Base-by-base conservation (phyloP, 2,113 vertebrate genomes). In the Dasypus novemcinctus region DNA sequence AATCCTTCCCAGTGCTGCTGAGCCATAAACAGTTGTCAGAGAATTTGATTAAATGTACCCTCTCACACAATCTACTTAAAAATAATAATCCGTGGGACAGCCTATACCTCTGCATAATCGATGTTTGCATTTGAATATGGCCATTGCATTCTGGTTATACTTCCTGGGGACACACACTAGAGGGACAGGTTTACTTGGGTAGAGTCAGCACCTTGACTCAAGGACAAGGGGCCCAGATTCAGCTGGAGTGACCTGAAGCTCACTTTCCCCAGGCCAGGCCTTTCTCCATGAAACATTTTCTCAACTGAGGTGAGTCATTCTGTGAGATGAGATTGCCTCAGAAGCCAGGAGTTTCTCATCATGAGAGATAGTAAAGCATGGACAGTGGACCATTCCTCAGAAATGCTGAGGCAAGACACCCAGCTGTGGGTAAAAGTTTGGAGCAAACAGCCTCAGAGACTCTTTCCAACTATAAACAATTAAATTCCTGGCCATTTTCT, bases 11-110 rank as follows among this genome's bases (percentile, higher is more conserved):
- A 74, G 87, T 96, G 87, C 97, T 97, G 94, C 89, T 95, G 95
- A 98, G 96, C 91, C 43, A 93, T 98, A 98, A 98, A 98, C 97
- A 97, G 63, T 96, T 98, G 97, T 97, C 97, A 97, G 92, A 59
- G 88, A 95, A 87, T 97, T 97, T 96, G 95, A 98, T 97, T 97
- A 98, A 98, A 95, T 92, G 96, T 97, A 90, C 59, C 68, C 80
- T 78, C 80, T 25, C 33, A 61, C 14, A 72, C 14, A 21, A 36
- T 68, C 66, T 87, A 75, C 54, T 87, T 92, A 46, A 29, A 69
- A 93, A 88, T 15, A 78, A 41, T 75, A 81, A 64, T 36, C 43
- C 25, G 3, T 49, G 31, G 93, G 95, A 85, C 94, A 96, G 72
- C 59, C 59, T 0, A 71, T 96, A 95, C 95, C 97, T 93, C 78